Base-by-base conservation (phyloP, 1,140 invertebrate species). In the Diabrotica undecimpunctata region DNA sequence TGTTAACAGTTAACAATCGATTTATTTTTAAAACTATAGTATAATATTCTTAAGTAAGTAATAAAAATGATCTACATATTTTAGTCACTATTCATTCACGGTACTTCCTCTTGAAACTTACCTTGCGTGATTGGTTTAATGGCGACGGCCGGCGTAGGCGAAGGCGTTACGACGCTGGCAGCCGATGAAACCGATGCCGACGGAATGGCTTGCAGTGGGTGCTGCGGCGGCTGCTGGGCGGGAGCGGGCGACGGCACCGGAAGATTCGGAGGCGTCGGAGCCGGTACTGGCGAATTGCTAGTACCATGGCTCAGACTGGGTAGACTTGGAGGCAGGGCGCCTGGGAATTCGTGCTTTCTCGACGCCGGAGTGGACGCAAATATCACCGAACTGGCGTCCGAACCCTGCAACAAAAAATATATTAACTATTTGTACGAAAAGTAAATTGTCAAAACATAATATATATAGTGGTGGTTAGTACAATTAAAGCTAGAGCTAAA, bases 371-470 rank as follows among this genome's bases (percentile, higher is more conserved):
- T 83, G 75, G 87, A 83, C 76, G 86, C 84, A 83, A 89, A 90
- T 81, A 89, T 86, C 81, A 89, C 87, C 79, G 88, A 87, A 78
- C 88, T 87, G 75, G 86, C 86, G 83, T 90, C 88, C 74, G 88
- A 88, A 71, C 77, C 75, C 77, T 78, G 70, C 36, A 77, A 78
- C 61, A 71, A 74, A 66, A 61, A 25, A 25, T 25, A 25, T 25
- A 25, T 25, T 25, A 25, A 25, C 1, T 25, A 25, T 25, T 25
- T 25, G 25, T 25, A 25, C 25, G n/a, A n/a, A n/a, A n/a, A n/a
- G n/a, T n/a, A n/a, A n/a, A n/a, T n/a, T n/a, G n/a, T n/a, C n/a
- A 25, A 25, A 25, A 25, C 4, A 25, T 25, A 25, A 25, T 2
- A 25, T 25, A 4, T 25, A 25, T 25, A 25, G 25, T n/a, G n/a